Conservation (phyloP, 2,797 vertebrate genomes). For the Eleutherodactylus coqui region DNA sequence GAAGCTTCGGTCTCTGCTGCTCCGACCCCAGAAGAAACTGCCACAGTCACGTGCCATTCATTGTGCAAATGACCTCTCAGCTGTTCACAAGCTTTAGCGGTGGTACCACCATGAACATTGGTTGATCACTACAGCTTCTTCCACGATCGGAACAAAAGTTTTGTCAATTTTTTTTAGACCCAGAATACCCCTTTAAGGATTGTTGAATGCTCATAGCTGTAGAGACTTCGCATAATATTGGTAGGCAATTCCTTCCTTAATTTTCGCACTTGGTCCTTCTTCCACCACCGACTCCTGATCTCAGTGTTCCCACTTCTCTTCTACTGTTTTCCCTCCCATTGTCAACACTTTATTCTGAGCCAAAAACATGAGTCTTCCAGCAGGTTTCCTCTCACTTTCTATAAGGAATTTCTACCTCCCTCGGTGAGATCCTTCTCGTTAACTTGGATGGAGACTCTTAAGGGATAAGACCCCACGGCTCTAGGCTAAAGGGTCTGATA, state of each 20-base stretch:
- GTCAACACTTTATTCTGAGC: not conserved
- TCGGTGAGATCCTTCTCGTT: constrained; percentile 41
- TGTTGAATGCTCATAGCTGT: not conserved
- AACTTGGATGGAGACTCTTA: constrained; percentile 37
- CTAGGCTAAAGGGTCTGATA: constrained; percentile 37
- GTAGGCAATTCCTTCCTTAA: not conserved
- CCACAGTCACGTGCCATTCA: no score
- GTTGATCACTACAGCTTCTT: no score
- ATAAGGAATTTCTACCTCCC: constrained; percentile 37
- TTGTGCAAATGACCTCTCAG: no score
- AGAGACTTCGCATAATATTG: not conserved
- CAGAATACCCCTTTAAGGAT: no score
- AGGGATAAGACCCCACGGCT: constrained; percentile 58
- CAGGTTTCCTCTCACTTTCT: constrained; percentile 8
- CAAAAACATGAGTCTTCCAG: not conserved
- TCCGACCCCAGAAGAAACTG: no score
- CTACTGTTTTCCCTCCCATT: not conserved
- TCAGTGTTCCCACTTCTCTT: not conserved
- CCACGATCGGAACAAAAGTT: no score
- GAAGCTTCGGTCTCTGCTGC: no score
- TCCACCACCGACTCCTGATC: not conserved
- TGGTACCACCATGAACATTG: no score
- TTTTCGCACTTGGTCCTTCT: not conserved
- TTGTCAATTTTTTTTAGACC: no score
- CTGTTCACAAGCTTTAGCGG: no score